phyloP scores from a whole-genome alignment of 1,140 invertebrate species.

The Brachionus asplanchnoidis region DNA sequence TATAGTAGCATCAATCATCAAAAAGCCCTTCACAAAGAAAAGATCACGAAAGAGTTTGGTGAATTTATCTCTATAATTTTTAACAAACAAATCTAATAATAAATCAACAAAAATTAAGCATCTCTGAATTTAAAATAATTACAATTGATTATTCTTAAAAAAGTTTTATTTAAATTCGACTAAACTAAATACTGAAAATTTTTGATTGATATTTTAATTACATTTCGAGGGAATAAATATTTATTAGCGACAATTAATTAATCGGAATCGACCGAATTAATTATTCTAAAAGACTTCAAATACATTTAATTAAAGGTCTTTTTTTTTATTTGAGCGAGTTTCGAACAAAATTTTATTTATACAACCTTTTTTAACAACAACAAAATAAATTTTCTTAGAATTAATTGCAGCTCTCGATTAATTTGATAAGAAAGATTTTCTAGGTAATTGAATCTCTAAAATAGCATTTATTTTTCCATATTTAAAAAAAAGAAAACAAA shows the following conservation, averaged over 20 bases:
- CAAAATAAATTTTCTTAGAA: neutral
- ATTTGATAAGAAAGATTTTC: neutral
- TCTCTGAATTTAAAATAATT: too few relatives aligned
- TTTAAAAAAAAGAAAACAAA: neutral
- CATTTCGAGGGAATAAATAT: neutral
- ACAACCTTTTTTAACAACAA: neutral
- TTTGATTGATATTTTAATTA: neutral
- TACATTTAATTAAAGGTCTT: neutral
- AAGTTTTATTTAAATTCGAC: too few relatives aligned
- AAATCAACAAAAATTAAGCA: neutral
- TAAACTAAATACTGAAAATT: too few relatives aligned
- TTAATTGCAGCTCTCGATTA: neutral
- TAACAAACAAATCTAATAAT: neutral
- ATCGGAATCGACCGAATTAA: conserved; percentile 4
- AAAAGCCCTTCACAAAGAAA: neutral
- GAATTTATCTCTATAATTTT: too few relatives aligned
- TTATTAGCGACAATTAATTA: conserved; percentile 29
- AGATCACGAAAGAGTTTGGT: neutral
- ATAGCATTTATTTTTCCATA: neutral
- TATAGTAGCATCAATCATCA: neutral
- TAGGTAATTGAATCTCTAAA: conserved; percentile 19
- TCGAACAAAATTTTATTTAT: neutral
- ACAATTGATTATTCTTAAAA: too few relatives aligned
- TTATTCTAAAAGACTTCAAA: neutral
- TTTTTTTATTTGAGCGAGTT: neutral